Conservation (phyloP, 2,888 invertebrate genomes). For the Drosophila antonietae region DNA sequence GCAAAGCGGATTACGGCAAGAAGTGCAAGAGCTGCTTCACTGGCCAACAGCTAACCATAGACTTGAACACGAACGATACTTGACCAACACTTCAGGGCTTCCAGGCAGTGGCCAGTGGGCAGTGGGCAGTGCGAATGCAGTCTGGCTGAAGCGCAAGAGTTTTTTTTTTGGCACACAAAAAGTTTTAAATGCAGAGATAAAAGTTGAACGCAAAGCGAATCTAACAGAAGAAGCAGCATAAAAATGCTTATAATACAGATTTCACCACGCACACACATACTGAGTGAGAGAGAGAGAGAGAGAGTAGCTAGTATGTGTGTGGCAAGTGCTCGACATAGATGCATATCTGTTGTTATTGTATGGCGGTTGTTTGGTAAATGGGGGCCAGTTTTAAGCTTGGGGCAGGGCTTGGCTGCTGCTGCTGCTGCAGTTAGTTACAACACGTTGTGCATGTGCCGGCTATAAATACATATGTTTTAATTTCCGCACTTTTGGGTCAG, state of each 20-base stretch:
- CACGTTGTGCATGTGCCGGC: slow-evolving; percentile 61
- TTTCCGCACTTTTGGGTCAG: slow-evolving; percentile 80
- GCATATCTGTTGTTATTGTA: slow-evolving; percentile 59
- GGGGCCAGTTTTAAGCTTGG: slow-evolving; percentile 67
- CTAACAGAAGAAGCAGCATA: slow-evolving; percentile 40
- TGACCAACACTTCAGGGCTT: slow-evolving; percentile 64
- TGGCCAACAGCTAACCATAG: slow-evolving; percentile 31
- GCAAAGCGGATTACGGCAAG: slow-evolving; percentile 71
- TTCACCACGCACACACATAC: slow-evolving; percentile 17
- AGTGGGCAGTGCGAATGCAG: slow-evolving; percentile 30
- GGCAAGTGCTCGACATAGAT: slow-evolving; percentile 41
- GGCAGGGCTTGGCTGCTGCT: slow-evolving; percentile 41
- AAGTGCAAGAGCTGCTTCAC: slow-evolving; percentile 5
- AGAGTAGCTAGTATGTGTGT: neutral
- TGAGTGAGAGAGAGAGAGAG: neutral
- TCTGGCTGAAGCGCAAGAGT: slow-evolving; percentile 55
- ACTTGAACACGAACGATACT: slow-evolving; percentile 46
- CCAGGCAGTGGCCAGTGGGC: slow-evolving; percentile 10
- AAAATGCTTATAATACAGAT: slow-evolving; percentile 56
- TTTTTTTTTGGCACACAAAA: slow-evolving; percentile 37
- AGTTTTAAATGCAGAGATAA: slow-evolving; percentile 35
- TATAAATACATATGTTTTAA: slow-evolving; percentile 80
- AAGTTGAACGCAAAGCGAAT: slow-evolving; percentile 49
- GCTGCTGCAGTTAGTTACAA: slow-evolving; percentile 50
- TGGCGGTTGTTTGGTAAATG: slow-evolving; percentile 46